Evolutionary conservation across 2,113 vertebrate genomes (phyloP), one percentile per base, ranked within the genome.

Genomic region (Antechinus stuartii): DNA sequence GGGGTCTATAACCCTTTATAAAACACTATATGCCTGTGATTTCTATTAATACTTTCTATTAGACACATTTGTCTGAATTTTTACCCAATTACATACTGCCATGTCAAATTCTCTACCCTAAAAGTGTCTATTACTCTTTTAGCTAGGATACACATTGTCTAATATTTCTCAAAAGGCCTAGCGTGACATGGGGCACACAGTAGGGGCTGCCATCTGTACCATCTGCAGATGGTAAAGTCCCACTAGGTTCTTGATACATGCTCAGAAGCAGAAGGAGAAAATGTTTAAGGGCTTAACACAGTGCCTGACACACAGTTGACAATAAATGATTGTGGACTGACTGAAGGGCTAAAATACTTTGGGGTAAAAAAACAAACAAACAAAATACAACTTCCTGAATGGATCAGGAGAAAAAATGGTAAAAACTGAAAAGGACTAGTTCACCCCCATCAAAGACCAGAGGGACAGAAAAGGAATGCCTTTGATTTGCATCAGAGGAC

Each of bases 401-500:
- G 22, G 22, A 42, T 46, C 25, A 26, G 89, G 49, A 49, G 27
- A 52, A 68, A 49, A 35, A 68, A 25, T 30, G 27, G 10, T 42
- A 23, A 50, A 47, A 90, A 47, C 90, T 92, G 96, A 97, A 91
- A 52, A 89, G 55, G 96, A 93, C 90, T 97, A 94, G 46, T 93
- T 93, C 0, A 0, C 96, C 91, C 94, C 89, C 95, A 92, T 92
- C 90, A 49, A 93, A 68, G 92, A 89, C 76, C 95, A 96, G 90
- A 92, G 68, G 68, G n/a, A 84, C 16, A 84, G 68, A 42, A 68
- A 42, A 22, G 16, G 68, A 61, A 9, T 52, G 89, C 90, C 54
- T 96, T 96, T 97, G 96, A 97, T 97, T 97, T 97, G 97, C 96
- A 92, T 95, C 96, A 93, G 94, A 96, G 97, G 95, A 96, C 96